Conservation (phyloP, 2,888 invertebrate genomes). For the Phoenoteleia sp. region DNA sequence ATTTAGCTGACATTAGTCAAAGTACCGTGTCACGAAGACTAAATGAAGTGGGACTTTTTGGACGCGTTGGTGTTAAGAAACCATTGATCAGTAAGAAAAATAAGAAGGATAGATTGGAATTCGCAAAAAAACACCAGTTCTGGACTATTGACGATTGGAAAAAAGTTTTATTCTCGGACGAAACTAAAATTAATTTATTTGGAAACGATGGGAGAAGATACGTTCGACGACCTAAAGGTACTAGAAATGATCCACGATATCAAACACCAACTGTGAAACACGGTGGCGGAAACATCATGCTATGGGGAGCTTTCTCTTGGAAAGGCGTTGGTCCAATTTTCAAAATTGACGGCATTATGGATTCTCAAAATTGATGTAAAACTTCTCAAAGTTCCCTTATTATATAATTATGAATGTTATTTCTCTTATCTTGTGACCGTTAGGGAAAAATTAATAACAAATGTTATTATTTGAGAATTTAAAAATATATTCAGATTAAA, state of each 20-base stretch:
- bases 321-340: slow-evolving; percentile 20
- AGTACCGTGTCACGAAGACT: background rate
- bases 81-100: slow-evolving; percentile 18
- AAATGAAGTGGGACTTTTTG: slow-evolving; percentile 22
- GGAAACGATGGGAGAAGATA: slow-evolving; percentile 23
- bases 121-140: background rate
- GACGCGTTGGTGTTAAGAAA: slow-evolving; percentile 7
- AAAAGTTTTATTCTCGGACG: slow-evolving; percentile 21
- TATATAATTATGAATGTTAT: too few species aligned
- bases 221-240: slow-evolving; percentile 22
- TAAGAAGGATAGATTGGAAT: slow-evolving; percentile 32
- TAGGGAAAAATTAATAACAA: too few species aligned
- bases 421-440: too few species aligned
- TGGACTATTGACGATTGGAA: background rate
- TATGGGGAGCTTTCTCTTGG: slow-evolving; percentile 20
- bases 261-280: slow-evolving; percentile 34
- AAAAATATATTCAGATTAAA: too few species aligned
- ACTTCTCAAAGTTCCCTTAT: too few species aligned
- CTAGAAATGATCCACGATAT: slow-evolving; percentile 22
- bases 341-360: slow-evolving; percentile 18
- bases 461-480: too few species aligned
- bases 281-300: slow-evolving; percentile 14
- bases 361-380: too few species aligned
- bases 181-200: slow-evolving; percentile 53
- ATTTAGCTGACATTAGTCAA: too few species aligned